phyloP scores from a whole-genome alignment of 2,797 vertebrate genomes.

The Xenentodon cancila region DNA sequence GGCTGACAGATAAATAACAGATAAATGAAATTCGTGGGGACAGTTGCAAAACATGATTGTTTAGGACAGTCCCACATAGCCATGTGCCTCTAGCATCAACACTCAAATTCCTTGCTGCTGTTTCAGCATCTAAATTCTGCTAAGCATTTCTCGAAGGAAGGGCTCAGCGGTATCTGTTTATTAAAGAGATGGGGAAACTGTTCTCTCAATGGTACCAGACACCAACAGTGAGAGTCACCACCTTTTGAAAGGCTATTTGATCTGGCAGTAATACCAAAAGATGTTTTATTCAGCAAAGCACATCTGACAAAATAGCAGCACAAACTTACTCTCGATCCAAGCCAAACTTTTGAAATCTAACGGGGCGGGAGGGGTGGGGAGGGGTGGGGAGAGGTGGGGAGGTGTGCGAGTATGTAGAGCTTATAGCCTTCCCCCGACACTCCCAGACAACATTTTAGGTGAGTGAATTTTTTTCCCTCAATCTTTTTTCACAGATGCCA shows the following conservation, averaged over 20 bases:
- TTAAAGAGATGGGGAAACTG: slow-evolving; percentile 36
- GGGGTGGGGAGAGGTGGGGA: slow-evolving; percentile 19
- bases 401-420: slow-evolving; percentile 42
- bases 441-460: slow-evolving; percentile 48
- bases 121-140: slow-evolving; percentile 30
- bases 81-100: slow-evolving; percentile 12
- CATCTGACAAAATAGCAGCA: slow-evolving; percentile 59
- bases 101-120: slow-evolving; percentile 18
- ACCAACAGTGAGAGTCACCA: slow-evolving; percentile 40
- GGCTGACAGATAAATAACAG: slow-evolving; percentile 21
- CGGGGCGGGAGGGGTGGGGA: slow-evolving; percentile 18
- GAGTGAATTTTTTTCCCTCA: slow-evolving; percentile 6
- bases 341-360: slow-evolving; percentile 59
- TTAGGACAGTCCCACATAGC: slow-evolving; percentile 3
- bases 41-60: slow-evolving; percentile 27
- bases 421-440: slow-evolving; percentile 50
- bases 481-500: slow-evolving; percentile 57
- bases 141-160: slow-evolving; percentile 18
- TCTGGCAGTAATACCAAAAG: slow-evolving; percentile 55
- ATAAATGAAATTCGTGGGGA: slow-evolving; percentile 30
- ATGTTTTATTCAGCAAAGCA: slow-evolving; percentile 70
- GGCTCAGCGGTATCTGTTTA: slow-evolving; percentile 16
- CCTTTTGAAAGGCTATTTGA: slow-evolving; percentile 65
- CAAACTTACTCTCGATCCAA: slow-evolving; percentile 52
- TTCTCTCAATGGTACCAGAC: slow-evolving; percentile 38